Percentiles rank a stretch among this genome's conserved stretches.
phyloP scores from a whole-genome alignment of 2,888 invertebrate genomes.

The Autographa gamma region DNA sequence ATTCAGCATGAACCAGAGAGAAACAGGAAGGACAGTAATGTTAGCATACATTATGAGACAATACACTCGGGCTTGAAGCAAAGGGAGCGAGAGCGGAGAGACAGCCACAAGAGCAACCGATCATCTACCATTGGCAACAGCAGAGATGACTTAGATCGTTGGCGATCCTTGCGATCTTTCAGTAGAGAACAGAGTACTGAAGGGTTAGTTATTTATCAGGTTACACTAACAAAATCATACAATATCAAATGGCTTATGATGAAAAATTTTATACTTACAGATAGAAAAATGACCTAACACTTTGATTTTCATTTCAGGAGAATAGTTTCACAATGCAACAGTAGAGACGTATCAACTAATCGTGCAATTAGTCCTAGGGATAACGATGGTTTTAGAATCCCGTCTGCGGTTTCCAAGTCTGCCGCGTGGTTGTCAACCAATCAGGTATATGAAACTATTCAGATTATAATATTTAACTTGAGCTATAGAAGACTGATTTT shows the following conservation, averaged over 20 bases:
- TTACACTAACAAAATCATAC: neutral
- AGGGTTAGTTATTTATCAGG: constrained; percentile 69
- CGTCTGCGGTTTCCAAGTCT: constrained; percentile 73
- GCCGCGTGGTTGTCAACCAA: constrained; percentile 72
- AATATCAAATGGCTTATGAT: too few relatives aligned
- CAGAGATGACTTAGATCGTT: constrained; percentile 84
- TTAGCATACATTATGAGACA: constrained; percentile 79
- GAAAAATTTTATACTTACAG: neutral
- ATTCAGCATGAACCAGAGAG: constrained; percentile 76
- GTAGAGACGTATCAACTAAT: constrained; percentile 81
- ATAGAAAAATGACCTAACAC: neutral
- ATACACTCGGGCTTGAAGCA: constrained; percentile 72
- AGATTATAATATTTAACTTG: too few relatives aligned
- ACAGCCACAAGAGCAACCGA: constrained; percentile 83
- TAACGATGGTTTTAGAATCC: constrained; percentile 82
- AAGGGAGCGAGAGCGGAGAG: constrained; percentile 78
- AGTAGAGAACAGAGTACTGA: constrained; percentile 87
- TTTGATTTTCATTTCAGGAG: constrained; percentile 67
- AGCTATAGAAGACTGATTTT: too few relatives aligned
- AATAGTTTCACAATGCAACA: constrained; percentile 85
- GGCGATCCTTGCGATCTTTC: constrained; percentile 84
- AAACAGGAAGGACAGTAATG: constrained; percentile 79
- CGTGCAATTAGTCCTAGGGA: constrained; percentile 82
- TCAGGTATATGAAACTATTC: constrained; percentile 69
- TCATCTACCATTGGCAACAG: constrained; percentile 85